A percentile compares a stretch with the other conserved stretches of the same genome.
phyloP scores from a whole-genome alignment of 1,140 invertebrate species.

The Eurosta solidaginis region DNA sequence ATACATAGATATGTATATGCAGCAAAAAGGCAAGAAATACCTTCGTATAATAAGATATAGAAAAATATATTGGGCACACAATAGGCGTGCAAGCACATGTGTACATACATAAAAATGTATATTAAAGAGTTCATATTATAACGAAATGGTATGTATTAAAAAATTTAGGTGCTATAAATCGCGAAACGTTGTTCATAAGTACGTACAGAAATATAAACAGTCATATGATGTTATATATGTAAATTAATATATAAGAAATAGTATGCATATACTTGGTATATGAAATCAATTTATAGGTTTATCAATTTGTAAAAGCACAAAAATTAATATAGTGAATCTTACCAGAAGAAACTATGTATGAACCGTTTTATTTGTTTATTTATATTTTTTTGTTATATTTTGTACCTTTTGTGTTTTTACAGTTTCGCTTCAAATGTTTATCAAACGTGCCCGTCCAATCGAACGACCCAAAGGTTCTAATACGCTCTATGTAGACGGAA shows the following conservation, averaged over 20 bases:
- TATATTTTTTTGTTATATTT: neutral
- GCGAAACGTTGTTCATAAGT: no score
- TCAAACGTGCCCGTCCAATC: neutral
- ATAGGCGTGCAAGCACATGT: no score
- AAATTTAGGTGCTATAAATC: no score
- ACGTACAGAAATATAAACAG: no score
- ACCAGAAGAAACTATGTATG: neutral
- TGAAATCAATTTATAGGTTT: neutral
- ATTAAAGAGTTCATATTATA: no score
- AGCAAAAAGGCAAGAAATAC: neutral
- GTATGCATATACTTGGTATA: neutral
- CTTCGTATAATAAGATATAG: neutral
- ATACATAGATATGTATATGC: constrained; percentile 9
- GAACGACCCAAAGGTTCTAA: neutral
- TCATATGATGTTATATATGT: no score
- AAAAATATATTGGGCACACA: no score
- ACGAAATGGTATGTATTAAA: no score
- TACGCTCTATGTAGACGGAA: neutral
- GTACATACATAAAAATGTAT: neutral
- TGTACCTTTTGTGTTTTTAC: neutral
- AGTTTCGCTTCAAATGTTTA: neutral
- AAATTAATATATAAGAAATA: neutral
- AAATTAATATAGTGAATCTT: constrained; percentile 15
- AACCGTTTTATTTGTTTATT: neutral
- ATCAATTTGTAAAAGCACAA: neutral